phyloP scores from a whole-genome alignment of 2,888 invertebrate species.

The Xanthorhoe designata region DNA sequence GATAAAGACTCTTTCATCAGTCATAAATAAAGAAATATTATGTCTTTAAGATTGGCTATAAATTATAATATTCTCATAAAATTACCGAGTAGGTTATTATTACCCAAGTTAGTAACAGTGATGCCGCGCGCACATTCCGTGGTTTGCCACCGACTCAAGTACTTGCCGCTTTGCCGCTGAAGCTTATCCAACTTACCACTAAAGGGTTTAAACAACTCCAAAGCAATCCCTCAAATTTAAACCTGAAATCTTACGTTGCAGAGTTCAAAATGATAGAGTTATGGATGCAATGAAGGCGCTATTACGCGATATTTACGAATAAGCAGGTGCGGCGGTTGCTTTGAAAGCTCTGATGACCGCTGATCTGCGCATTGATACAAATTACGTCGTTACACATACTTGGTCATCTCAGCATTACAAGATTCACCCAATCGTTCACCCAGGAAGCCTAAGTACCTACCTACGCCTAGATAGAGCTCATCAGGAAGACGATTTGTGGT shows the following conservation, averaged over 20 bases:
- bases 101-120: conserved; percentile 47
- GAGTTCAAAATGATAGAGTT: conserved; percentile 31
- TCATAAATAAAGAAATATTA: conserved; percentile 16
- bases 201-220: conserved; percentile 45
- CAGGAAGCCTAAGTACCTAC: conserved; percentile 17
- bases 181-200: conserved; percentile 47
- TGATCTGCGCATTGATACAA: conserved; percentile 75
- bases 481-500: conserved; percentile 22
- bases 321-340: conserved; percentile 77
- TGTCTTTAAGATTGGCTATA: not conserved
- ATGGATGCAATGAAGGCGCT: conserved; percentile 50
- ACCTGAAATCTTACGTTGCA: conserved; percentile 36
- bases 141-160: conserved; percentile 55
- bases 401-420: conserved; percentile 41
- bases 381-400: conserved; percentile 69
- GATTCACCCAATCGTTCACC: conserved; percentile 7
- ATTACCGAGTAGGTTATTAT: conserved; percentile 28
- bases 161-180: conserved; percentile 55
- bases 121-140: conserved; percentile 68
- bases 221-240: conserved; percentile 34
- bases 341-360: conserved; percentile 66
- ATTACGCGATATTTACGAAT: conserved; percentile 71
- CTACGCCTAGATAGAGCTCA: conserved; percentile 10
- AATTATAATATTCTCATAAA: not conserved
- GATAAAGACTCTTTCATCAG: not conserved